Percentiles rank a stretch among this genome's conserved stretches.
phyloP scores from a whole-genome alignment of 2,113 vertebrate genomes.

The Cercopithecus mona region DNA sequence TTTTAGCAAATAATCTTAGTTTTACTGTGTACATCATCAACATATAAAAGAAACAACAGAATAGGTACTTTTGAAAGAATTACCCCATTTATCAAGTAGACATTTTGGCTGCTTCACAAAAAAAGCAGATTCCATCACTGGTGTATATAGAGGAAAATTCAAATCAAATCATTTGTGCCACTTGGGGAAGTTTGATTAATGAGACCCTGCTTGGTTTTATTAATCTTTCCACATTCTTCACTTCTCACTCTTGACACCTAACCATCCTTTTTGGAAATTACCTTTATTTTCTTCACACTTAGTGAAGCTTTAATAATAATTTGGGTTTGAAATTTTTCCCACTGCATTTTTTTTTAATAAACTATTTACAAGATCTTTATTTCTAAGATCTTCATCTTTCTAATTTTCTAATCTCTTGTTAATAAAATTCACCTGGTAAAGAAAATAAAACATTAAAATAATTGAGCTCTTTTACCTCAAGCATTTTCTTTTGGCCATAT shows the following conservation, averaged over 20 bases:
- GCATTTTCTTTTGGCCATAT: background rate
- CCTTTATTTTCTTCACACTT: constrained; percentile 60
- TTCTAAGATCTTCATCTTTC: background rate
- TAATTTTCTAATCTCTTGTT: background rate
- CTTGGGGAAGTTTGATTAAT: constrained; percentile 73
- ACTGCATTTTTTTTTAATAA: constrained; percentile 21
- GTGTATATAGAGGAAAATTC: constrained; percentile 57
- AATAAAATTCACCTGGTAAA: background rate
- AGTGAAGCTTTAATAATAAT: constrained; percentile 61
- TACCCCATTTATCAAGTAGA: constrained; percentile 79
- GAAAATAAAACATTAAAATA: constrained; percentile 35
- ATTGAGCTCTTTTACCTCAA: background rate
- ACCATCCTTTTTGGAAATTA: constrained; percentile 53
- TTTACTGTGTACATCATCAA: constrained; percentile 56
- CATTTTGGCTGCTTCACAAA: constrained; percentile 81
- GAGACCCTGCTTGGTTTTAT: constrained; percentile 59
- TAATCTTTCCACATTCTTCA: constrained; percentile 68
- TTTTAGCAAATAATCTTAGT: constrained; percentile 65
- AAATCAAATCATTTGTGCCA: constrained; percentile 58
- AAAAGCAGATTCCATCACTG: constrained; percentile 70
- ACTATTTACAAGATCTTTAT: background rate
- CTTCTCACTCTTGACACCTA: constrained; percentile 51
- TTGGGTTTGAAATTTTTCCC: background rate
- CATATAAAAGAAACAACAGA: constrained; percentile 31
- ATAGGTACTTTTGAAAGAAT: constrained; percentile 64